A percentile compares a stretch with the other conserved stretches of the same genome.
These are phyloP conservation scores for Pomatostomus ruficeps DNA, from an alignment of 2,113 vertebrate genomes.

Conservation along the genomic window DNA sequence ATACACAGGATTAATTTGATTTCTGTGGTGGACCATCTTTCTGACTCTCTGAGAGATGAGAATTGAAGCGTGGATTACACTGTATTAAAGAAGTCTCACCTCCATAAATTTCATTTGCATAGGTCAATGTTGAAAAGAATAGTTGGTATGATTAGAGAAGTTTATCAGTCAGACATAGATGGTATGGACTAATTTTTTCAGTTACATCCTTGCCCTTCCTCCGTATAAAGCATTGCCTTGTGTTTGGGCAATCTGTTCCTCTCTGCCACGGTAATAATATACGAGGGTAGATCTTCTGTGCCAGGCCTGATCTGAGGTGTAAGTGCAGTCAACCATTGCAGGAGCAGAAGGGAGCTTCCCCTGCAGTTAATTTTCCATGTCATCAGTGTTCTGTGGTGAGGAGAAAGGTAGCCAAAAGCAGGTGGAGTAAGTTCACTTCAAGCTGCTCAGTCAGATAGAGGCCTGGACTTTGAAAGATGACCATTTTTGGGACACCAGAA, in stretches of 20 bases:
- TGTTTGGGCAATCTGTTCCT: background rate
- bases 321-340: background rate
- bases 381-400: background rate
- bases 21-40: background rate
- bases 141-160: background rate
- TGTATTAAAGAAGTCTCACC: background rate
- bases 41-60: background rate
- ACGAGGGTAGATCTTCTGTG: background rate
- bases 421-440: background rate
- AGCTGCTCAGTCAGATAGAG: background rate
- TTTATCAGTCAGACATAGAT: background rate
- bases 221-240: background rate
- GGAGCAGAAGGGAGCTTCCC: background rate
- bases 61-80: background rate
- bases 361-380: background rate
- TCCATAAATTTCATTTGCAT: background rate
- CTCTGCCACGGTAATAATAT: background rate
- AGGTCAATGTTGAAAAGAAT: background rate
- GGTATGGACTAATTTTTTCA: background rate
- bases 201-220: background rate
- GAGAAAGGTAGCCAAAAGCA: background rate
- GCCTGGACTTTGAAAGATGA: background rate
- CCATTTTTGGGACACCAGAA: background rate
- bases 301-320: background rate
- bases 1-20: background rate